Percentiles rank a stretch among this genome's conserved stretches.
These are phyloP conservation scores for Carpatolechia fugitivella DNA, from an alignment of 2,888 invertebrate species.

Conservation along the genomic window DNA sequence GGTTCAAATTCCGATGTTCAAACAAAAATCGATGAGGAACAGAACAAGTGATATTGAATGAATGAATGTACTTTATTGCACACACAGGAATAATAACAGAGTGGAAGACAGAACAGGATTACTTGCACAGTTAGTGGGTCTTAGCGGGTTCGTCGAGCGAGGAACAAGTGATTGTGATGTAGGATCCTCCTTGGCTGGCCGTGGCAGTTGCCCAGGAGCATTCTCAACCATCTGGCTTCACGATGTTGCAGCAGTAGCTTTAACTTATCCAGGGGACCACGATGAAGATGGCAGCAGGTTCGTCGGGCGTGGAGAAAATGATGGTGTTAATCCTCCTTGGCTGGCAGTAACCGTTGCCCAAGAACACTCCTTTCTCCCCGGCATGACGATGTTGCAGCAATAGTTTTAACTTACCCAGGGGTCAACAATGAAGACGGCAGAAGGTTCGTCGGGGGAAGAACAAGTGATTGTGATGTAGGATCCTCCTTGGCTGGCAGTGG, in stretches of 20 bases:
- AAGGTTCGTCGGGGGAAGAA: conserved; percentile 83
- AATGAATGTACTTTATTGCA: too few species aligned
- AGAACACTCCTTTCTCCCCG: not conserved
- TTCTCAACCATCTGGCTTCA: conserved; percentile 74
- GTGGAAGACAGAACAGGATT: too few species aligned
- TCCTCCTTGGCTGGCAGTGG: conserved; percentile 81
- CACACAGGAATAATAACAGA: too few species aligned
- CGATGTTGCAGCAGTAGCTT: conserved; percentile 83
- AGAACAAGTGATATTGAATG: too few species aligned
- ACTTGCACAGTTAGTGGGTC: too few species aligned
- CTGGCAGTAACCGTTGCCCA: not conserved
- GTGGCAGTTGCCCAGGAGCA: conserved; percentile 82
- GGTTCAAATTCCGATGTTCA: too few species aligned
- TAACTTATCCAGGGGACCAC: not conserved
- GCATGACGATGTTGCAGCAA: not conserved
- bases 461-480: conserved; percentile 85
- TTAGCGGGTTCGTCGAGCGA: conserved; percentile 86
- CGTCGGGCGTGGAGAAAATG: not conserved
- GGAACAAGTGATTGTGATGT: conserved; percentile 84
- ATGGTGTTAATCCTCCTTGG: not conserved
- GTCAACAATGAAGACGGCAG: conserved; percentile 74
- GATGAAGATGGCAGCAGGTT: not conserved
- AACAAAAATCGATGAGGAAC: too few species aligned
- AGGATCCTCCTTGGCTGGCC: conserved; percentile 82
- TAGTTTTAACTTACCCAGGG: conserved; percentile 48